Base-by-base conservation (phyloP, 1,140 invertebrate genomes). In the Drosophila tani region DNA sequence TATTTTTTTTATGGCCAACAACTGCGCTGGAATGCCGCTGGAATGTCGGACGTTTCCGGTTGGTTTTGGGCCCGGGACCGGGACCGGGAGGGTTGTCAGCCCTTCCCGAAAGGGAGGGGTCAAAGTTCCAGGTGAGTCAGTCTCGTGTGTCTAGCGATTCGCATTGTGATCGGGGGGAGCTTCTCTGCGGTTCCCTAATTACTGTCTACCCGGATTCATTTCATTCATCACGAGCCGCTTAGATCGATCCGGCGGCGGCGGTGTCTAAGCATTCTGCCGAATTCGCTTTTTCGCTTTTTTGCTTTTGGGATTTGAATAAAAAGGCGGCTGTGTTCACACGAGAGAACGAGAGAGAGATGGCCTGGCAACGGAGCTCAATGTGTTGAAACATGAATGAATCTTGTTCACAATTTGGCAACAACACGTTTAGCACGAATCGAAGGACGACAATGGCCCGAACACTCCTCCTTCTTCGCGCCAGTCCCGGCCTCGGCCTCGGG, bases 331-430 rank as follows among this genome's bases (percentile, higher is more conserved):
- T 75, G 80, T 83, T 87, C 83, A 87, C 83, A 87, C 84, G 50
- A 69, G 45, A n/a, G n/a, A n/a, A 87, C 84, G 50, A 69, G 7
- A 12, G 21, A 29, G 62, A 45, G 67, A 56, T 68, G 63, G 58
- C 67, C 47, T 49, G 70, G 64, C 70, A 49, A 68, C 58, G 14
- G 53, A 41, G 85, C 85, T 81, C 81, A 85, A 88, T 88, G 85
- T 88, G 85, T 88, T 90, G 85, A 88, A 88, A 88, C 85, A 88
- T 88, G 81, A 88, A 88, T 88, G 85, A 88, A 88, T 90, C 81
- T 88, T 88, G 85, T 88, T 88, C 85, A 88, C 85, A 88, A 88
- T 88, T 88, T 88, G 85, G 85, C 85, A 90, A 88, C 85, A 88
- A 90, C 85, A 88, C 85, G 85, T 85, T 90, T 90, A 88, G 85